A percentile compares a stretch with the other conserved stretches of the same genome.
Evolutionary conservation across 30 jellyfish, hydroid and myxozoan genomes (phyloP).

Genomic region (Hydractinia symbiolongicarpus): DNA sequence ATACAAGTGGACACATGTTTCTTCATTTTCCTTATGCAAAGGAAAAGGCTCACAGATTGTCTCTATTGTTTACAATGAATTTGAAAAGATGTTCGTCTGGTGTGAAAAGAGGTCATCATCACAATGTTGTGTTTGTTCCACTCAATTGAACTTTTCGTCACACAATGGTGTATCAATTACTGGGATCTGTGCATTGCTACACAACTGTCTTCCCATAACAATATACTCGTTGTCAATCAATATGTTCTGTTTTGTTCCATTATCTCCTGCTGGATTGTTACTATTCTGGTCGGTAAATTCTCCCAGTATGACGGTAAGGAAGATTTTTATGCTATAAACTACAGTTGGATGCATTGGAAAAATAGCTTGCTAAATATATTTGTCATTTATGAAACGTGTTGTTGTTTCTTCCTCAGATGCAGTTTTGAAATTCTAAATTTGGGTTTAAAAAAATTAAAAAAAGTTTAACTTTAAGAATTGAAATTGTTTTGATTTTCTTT

Average conservation of each 20-base stretch:
- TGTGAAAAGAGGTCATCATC: conserved; percentile 83
- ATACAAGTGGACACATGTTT: conserved; percentile 59
- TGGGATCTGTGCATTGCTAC: conserved; percentile 50
- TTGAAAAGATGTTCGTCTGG: conserved; percentile 65
- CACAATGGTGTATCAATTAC: conserved; percentile 15
- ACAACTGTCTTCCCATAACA: conserved; percentile 86
- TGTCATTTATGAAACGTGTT: too few species aligned
- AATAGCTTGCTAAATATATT: too few species aligned
- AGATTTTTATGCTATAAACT: too few species aligned
- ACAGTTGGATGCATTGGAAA: too few species aligned
- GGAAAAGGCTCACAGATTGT: conserved; percentile 57
- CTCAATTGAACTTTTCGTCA: conserved; percentile 15
- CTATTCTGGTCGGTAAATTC: conserved; percentile 66
- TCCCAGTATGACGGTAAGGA: conserved; percentile 55
- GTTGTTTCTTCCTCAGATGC: too few species aligned
- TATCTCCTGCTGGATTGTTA: conserved; percentile 56
- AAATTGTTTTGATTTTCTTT: not conserved
- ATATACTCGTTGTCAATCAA: conserved; percentile 34
- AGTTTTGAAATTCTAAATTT: not conserved
- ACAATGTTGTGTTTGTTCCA: conserved; percentile 81
- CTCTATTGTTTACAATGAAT: conserved; percentile 45
- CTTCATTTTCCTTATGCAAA: conserved; percentile 40
- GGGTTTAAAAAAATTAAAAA: not conserved
- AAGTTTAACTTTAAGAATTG: not conserved
- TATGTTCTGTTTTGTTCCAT: conserved; percentile 34